These are phyloP conservation scores for Poeciliopsis turrubarensis DNA, from an alignment of 2,113 vertebrate genomes.

Conservation along the genomic window DNA sequence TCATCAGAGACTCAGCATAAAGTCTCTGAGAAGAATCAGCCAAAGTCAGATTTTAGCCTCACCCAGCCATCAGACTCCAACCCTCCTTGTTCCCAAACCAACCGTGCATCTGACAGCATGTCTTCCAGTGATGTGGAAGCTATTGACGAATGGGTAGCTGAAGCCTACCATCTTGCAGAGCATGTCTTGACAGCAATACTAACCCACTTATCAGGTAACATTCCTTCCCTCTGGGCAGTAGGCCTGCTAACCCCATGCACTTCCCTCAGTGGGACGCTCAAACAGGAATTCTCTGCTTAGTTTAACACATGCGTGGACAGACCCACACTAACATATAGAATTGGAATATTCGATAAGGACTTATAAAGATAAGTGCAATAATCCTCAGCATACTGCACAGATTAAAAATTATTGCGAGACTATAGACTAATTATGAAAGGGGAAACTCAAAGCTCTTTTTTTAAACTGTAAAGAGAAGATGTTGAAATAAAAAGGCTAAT, in stretches of 20 bases:
- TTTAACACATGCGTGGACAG: background rate
- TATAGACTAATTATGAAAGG: no score
- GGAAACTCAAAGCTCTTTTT: no score
- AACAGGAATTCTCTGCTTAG: background rate
- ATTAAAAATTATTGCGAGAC: no score
- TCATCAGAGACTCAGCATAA: constrained; percentile 22
- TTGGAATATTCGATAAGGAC: no score
- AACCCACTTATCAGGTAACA: constrained; percentile 88
- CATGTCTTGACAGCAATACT: constrained; percentile 85
- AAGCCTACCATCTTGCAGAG: constrained; percentile 83
- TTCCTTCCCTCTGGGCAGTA: constrained; percentile 61
- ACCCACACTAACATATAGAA: background rate
- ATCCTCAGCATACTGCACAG: background rate
- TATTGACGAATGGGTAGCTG: constrained; percentile 81
- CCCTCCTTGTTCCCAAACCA: constrained; percentile 47
- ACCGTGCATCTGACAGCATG: constrained; percentile 42
- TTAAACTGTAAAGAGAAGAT: no score
- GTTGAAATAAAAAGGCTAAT: no score
- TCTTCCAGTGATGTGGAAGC: constrained; percentile 78
- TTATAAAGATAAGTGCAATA: background rate
- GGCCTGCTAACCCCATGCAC: constrained; percentile 74
- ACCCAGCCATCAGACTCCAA: constrained; percentile 24
- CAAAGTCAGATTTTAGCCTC: constrained; percentile 12
- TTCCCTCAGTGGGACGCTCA: constrained; percentile 10
- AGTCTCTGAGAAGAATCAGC: constrained; percentile 17